A percentile compares a stretch with the other conserved stretches of the same genome.
phyloP scores from a whole-genome alignment of 1,140 invertebrate species.

The Eumaeus atala region DNA sequence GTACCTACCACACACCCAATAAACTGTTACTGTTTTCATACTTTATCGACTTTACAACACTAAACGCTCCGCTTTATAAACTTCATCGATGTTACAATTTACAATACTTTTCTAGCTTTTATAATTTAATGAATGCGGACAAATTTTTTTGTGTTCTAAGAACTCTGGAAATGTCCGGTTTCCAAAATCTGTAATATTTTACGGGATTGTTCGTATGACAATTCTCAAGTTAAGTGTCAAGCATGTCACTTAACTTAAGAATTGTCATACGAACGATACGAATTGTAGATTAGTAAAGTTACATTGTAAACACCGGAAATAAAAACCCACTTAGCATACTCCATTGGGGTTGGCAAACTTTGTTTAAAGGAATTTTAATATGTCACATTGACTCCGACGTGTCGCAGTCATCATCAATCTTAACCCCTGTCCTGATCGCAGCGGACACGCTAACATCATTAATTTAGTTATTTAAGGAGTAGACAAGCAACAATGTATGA shows the following conservation, averaged over 20 bases:
- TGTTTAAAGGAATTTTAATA: conserved; percentile 13
- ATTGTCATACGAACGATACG: too few relatives aligned
- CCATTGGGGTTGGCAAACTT: not conserved
- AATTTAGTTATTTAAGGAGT: conserved; percentile 58
- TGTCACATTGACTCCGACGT: conserved; percentile 11
- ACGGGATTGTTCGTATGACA: too few relatives aligned
- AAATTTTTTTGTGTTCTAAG: too few relatives aligned
- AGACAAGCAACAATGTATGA: conserved; percentile 24
- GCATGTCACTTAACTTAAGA: too few relatives aligned
- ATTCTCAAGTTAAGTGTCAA: too few relatives aligned
- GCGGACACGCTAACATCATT: conserved; percentile 40
- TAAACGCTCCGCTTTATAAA: not conserved
- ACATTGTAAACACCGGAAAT: not conserved
- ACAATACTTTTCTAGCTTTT: too few relatives aligned
- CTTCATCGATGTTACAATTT: not conserved
- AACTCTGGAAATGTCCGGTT: too few relatives aligned
- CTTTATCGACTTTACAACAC: not conserved
- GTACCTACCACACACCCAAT: not conserved
- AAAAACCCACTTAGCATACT: conserved; percentile 1
- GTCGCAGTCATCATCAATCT: conserved; percentile 47
- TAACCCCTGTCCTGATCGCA: conserved; percentile 45
- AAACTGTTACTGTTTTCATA: not conserved
- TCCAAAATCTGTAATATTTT: too few relatives aligned
- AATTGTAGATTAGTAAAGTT: too few relatives aligned
- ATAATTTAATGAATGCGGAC: too few relatives aligned